phyloP scores from a whole-genome alignment of 2,113 vertebrate species.

The Takifugu flavidus region DNA sequence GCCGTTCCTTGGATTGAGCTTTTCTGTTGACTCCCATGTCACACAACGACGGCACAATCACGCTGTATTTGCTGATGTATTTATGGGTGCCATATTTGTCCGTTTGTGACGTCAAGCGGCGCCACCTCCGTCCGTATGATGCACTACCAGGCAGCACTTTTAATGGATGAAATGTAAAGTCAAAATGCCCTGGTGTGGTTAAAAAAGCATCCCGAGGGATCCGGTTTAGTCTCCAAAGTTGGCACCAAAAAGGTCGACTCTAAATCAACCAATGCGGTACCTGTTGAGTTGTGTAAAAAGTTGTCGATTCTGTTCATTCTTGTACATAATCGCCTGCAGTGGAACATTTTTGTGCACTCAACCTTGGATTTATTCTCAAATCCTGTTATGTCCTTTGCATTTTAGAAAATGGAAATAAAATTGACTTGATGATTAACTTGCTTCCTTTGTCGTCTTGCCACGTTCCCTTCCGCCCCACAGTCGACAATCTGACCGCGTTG shows the following conservation, averaged over 20 bases:
- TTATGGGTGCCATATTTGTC: constrained; percentile 37
- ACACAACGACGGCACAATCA: constrained; percentile 65
- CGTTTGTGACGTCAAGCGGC: too few species aligned
- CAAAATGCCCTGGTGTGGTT: constrained; percentile 47
- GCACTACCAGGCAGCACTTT: constrained; percentile 58
- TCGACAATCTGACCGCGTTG: too few species aligned
- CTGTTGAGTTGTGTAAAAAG: constrained; percentile 63
- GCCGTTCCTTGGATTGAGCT: constrained; percentile 28
- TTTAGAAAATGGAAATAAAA: constrained; percentile 80
- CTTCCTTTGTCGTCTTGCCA: neutral
- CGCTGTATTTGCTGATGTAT: constrained; percentile 42
- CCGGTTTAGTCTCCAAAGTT: constrained; percentile 49
- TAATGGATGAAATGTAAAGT: constrained; percentile 49
- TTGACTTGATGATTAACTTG: constrained; percentile 64
- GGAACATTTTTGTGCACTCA: constrained; percentile 80
- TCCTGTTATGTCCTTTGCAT: constrained; percentile 81
- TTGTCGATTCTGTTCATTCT: constrained; percentile 67
- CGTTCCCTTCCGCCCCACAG: too few species aligned
- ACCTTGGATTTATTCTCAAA: constrained; percentile 83
- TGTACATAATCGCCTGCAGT: constrained; percentile 80
- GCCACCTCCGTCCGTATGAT: constrained; percentile 24
- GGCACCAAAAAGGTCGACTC: constrained; percentile 44
- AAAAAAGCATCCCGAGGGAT: constrained; percentile 32
- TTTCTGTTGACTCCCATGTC: constrained; percentile 27
- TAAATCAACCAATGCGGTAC: constrained; percentile 60